A percentile compares a stretch with the other conserved stretches of the same genome.
These are phyloP conservation scores for Coilia nasus DNA, from an alignment of 2,797 vertebrate species.

Conservation along the genomic window DNA sequence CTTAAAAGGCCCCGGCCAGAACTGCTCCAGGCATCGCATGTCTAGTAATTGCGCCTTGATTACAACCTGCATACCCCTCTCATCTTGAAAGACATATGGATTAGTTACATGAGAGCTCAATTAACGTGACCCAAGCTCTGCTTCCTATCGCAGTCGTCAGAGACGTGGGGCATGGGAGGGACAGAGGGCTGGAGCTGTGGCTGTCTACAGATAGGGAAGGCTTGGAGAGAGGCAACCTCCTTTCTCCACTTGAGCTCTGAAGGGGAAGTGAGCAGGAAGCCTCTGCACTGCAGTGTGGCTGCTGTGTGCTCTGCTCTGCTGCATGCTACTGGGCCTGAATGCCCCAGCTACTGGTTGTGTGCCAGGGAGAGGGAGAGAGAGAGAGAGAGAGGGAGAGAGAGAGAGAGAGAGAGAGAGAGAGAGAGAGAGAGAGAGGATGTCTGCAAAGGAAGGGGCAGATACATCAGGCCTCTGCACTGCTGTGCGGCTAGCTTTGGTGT, in stretches of 20 bases:
- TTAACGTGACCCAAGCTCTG: neutral
- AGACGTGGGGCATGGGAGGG: neutral
- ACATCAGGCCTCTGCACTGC: no score
- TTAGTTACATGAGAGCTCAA: neutral
- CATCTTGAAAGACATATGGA: neutral
- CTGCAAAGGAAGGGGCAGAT: no score
- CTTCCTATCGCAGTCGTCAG: neutral
- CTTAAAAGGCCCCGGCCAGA: neutral
- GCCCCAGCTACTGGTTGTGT: neutral
- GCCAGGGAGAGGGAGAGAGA: neutral
- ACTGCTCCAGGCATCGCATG: neutral
- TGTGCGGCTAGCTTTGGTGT: no score
- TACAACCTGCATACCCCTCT: neutral
- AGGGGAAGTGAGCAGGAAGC: neutral
- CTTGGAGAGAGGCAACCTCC: neutral
- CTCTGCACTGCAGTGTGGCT: neutral
- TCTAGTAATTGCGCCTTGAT: conserved; percentile 12
- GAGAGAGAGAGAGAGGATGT: neutral
- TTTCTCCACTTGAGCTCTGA: neutral
- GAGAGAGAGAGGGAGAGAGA: neutral
- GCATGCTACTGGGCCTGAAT: neutral
- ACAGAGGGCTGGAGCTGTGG: neutral
- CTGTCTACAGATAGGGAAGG: neutral
- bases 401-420: no score
- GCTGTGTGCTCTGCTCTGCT: neutral